A percentile compares a stretch with the other conserved stretches of the same genome.
Evolutionary conservation across 2,113 vertebrate genomes (phyloP).

Genomic region (Pluvianellus socialis): DNA sequence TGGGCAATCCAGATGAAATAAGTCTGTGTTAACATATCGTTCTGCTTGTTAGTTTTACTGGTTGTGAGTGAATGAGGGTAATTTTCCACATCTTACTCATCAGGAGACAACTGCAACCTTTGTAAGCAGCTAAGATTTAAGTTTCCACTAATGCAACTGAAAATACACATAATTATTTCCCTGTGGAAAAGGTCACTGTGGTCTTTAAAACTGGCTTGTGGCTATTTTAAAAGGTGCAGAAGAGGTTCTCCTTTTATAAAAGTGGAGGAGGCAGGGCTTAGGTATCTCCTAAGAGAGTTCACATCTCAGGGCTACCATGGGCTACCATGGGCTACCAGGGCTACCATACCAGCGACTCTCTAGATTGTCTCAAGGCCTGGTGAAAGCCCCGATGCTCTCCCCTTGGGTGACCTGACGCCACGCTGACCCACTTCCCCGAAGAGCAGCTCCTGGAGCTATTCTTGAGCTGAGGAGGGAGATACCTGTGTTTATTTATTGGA

Average conservation of each 20-base stretch:
- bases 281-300: background rate
- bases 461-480: background rate
- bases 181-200: background rate
- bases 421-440: background rate
- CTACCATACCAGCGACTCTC: background rate
- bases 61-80: background rate
- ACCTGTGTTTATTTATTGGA: background rate
- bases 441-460: background rate
- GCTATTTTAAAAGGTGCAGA: background rate
- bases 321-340: too few species aligned
- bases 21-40: background rate
- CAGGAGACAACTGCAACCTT: background rate
- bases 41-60: background rate
- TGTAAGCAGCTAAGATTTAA: background rate
- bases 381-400: background rate
- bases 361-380: background rate
- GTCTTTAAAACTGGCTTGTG: background rate
- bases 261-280: background rate
- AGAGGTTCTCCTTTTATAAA: background rate
- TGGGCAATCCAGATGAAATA: background rate
- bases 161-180: background rate
- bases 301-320: background rate
- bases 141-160: background rate
- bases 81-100: slow-evolving; percentile 7
- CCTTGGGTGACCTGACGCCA: background rate